Conservation (phyloP, 2,113 vertebrate species). For the Atherinomorus stipes region DNA sequence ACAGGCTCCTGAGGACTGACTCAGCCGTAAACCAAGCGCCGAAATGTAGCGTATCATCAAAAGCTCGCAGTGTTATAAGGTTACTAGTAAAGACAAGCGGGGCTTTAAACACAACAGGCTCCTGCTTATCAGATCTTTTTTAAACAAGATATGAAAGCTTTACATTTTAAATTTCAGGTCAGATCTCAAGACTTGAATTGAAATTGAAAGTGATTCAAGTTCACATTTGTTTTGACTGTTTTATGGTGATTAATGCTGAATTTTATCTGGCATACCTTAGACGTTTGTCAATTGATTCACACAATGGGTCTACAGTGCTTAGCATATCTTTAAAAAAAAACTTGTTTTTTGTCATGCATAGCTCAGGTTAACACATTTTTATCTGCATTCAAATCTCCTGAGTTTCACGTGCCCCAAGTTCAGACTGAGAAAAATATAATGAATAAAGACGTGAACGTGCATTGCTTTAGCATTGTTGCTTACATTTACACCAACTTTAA, state of each 20-base stretch:
- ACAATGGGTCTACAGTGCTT: too few species aligned
- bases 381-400: neutral
- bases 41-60: constrained; percentile 7
- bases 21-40: constrained; percentile 8
- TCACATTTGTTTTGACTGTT: neutral
- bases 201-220: neutral
- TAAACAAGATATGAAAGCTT: neutral
- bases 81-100: constrained; percentile 21
- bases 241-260: neutral
- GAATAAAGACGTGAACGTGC: neutral
- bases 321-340: too few species aligned
- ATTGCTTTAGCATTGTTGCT: too few species aligned
- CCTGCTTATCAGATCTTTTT: constrained; percentile 41
- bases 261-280: neutral
- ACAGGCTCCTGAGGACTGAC: neutral
- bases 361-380: neutral
- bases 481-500: too few species aligned
- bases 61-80: neutral
- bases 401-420: neutral
- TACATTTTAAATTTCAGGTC: neutral
- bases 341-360: neutral
- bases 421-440: constrained; percentile 2
- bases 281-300: too few species aligned
- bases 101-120: constrained; percentile 18
- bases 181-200: neutral